Evolutionary conservation across 1,140 invertebrate species (phyloP).

Genomic region (Potamilus streckersoni): DNA sequence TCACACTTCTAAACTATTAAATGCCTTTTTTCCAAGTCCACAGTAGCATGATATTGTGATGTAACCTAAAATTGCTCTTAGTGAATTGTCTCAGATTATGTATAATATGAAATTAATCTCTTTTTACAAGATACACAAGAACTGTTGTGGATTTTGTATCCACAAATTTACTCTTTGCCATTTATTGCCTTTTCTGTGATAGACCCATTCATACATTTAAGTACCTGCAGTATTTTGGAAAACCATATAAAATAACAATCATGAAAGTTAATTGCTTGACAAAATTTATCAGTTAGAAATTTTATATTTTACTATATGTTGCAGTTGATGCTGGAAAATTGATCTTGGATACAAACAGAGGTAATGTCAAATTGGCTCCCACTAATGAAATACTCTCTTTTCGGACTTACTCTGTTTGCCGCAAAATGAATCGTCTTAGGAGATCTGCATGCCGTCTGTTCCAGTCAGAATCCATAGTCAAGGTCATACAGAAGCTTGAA

Average conservation of each 20-base stretch:
- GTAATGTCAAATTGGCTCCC: constrained; percentile 58
- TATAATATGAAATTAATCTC: too few species aligned
- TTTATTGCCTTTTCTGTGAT: neutral
- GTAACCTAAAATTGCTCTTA: too few species aligned
- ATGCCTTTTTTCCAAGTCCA: too few species aligned
- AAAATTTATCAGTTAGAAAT: neutral
- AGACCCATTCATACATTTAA: neutral
- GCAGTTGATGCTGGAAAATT: constrained; percentile 62
- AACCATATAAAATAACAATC: neutral
- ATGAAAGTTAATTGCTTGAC: neutral
- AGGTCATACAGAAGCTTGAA: constrained; percentile 64
- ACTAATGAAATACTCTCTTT: constrained; percentile 70
- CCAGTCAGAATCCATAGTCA: constrained; percentile 63
- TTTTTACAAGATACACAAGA: too few species aligned
- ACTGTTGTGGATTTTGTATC: too few species aligned
- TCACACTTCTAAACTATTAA: too few species aligned
- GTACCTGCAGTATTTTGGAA: neutral
- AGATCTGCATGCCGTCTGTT: constrained; percentile 66
- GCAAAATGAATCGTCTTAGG: constrained; percentile 67
- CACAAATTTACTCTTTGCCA: neutral
- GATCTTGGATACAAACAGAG: constrained; percentile 37
- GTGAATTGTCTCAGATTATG: too few species aligned
- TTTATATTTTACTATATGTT: constrained; percentile 20
- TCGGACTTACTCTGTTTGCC: constrained; percentile 65
- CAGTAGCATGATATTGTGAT: too few species aligned